phyloP scores from a whole-genome alignment of 2,113 vertebrate genomes.

The western clawed frog (Xenopus tropicalis) region UCB_Xtro_10.0 CM004445.2:39390001-39390500 shows the following conservation, averaged over 20 bases:
- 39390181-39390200: constrained; percentile 1
- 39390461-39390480: not conserved
- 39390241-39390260: constrained; percentile 19
- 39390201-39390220: not conserved
- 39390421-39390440: constrained; percentile 29
- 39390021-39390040: too few species aligned
- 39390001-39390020: too few species aligned
- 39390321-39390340: constrained; percentile 23
- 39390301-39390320: constrained; percentile 12
- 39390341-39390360: constrained; percentile 14
- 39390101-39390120: too few species aligned
- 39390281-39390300: constrained; percentile 10
- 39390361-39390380: constrained; percentile 33
- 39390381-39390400: constrained; percentile 43
- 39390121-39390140: too few species aligned
- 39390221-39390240: constrained; percentile 23
- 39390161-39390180: too few species aligned
- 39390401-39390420: constrained; percentile 35
- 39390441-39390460: constrained; percentile 30
- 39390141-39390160: too few species aligned
- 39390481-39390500: constrained; percentile 43
- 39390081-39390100: too few species aligned
- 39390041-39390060: too few species aligned
- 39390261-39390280: constrained; percentile 26
- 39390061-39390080: too few species aligned